phyloP scores from a whole-genome alignment of 2,888 invertebrate species.

The Sicus ferrugineus region DNA sequence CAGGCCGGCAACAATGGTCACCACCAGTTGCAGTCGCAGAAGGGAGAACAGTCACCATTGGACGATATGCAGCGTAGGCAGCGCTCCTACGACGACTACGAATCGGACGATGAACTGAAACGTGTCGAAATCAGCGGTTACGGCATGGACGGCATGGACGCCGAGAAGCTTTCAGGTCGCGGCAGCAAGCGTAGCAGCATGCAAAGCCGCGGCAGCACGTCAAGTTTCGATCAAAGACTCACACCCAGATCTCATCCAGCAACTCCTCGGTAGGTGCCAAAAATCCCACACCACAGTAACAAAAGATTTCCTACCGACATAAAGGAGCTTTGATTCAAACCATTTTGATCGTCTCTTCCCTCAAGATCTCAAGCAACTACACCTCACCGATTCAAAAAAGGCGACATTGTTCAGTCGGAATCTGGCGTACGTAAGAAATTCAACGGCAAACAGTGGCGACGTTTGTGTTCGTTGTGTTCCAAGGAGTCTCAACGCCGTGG shows the following conservation, averaged over 20 bases:
- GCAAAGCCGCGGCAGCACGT: constrained; percentile 91
- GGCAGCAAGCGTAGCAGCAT: constrained; percentile 91
- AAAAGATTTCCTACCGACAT: neutral
- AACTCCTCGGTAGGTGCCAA: constrained; percentile 77
- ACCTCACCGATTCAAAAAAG: constrained; percentile 96
- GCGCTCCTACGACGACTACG: constrained; percentile 77
- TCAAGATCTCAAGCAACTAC: constrained; percentile 87
- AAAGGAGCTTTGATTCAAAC: neutral
- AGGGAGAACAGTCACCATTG: constrained; percentile 45
- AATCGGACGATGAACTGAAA: constrained; percentile 89
- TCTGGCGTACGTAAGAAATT: constrained; percentile 96
- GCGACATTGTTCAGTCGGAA: constrained; percentile 77
- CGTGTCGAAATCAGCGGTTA: constrained; percentile 80
- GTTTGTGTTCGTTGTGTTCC: constrained; percentile 94
- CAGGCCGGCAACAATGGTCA: constrained; percentile 39
- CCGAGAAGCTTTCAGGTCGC: constrained; percentile 76
- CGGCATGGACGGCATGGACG: constrained; percentile 75
- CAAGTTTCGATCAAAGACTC: constrained; percentile 84
- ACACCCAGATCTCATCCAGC: constrained; percentile 91
- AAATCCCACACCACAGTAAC: neutral
- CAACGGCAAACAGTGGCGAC: constrained; percentile 99
- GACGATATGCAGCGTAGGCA: constrained; percentile 67
- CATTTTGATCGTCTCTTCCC: neutral
- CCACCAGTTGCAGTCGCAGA: constrained; percentile 23
- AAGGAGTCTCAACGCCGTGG: constrained; percentile 98